Percentiles rank a stretch among this genome's conserved stretches.
Conservation (phyloP, 2,113 vertebrate genomes). For the Gallinago media region DNA sequence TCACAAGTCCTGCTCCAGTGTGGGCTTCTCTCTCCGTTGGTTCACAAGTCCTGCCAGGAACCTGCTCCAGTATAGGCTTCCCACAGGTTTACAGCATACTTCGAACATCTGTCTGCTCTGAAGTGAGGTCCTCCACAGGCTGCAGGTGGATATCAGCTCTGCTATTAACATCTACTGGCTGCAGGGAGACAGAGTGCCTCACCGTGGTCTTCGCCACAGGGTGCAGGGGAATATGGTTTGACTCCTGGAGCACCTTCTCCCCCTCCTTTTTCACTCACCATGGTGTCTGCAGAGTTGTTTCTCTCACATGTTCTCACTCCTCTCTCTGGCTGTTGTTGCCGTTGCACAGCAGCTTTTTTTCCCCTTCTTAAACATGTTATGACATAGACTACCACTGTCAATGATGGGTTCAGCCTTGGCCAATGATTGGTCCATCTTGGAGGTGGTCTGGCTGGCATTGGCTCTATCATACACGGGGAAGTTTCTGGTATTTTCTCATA, state of each 20-base stretch:
- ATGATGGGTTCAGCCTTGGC: fast-evolving
- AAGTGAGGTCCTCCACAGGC: fast-evolving
- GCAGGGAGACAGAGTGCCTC: no score
- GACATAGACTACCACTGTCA: fast-evolving
- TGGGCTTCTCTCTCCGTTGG: not conserved
- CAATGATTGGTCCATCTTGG: fast-evolving
- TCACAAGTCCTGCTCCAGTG: not conserved
- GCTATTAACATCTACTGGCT: fast-evolving
- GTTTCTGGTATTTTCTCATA: not conserved
- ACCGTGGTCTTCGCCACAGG: fast-evolving
- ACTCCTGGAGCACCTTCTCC: not conserved
- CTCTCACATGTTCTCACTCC: not conserved
- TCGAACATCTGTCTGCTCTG: not conserved
- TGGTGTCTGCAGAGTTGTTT: not conserved
- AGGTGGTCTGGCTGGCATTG: not conserved
- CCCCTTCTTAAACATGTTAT: not conserved
- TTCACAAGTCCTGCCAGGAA: not conserved
- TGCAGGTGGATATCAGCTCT: not conserved
- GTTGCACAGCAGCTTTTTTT: fast-evolving
- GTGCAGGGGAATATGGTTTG: not conserved
- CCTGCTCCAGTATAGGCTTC: fast-evolving
- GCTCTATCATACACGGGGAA: fast-evolving
- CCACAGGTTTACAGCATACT: not conserved
- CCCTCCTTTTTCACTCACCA: not conserved
- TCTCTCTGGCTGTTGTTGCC: not conserved